These are phyloP conservation scores for Bombus difficillimus DNA, from an alignment of 1,140 invertebrate species.

Conservation along the genomic window DNA sequence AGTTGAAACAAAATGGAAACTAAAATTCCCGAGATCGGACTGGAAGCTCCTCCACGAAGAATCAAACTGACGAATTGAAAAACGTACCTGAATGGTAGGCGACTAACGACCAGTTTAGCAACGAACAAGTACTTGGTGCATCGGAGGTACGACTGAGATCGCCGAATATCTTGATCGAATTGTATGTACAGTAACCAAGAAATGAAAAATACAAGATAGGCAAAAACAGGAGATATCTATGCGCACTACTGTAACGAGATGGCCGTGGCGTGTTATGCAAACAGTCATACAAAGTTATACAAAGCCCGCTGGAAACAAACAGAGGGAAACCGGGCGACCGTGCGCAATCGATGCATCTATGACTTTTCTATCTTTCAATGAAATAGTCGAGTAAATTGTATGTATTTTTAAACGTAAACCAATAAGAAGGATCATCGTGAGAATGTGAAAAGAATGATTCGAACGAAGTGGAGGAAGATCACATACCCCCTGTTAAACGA, in stretches of 20 bases:
- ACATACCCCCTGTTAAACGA: constrained; percentile 60
- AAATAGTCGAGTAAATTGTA: constrained; percentile 7
- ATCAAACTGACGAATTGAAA: constrained; percentile 19
- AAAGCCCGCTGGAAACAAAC: constrained; percentile 55
- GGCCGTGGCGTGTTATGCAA: constrained; percentile 37
- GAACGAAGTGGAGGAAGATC: constrained; percentile 41
- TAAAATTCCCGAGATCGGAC: not conserved
- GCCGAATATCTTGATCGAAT: not conserved
- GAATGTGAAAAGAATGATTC: not conserved
- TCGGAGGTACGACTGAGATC: not conserved
- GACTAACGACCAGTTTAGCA: not conserved
- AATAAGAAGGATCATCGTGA: not conserved
- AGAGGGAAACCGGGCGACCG: constrained; percentile 66
- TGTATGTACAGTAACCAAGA: not conserved
- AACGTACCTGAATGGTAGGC: not conserved
- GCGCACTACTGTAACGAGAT: constrained; percentile 30
- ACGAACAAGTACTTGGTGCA: constrained; percentile 14
- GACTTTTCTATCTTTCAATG: constrained; percentile 52
- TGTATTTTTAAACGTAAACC: not conserved
- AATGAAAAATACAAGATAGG: constrained; percentile 27
- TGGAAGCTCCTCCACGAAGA: not conserved
- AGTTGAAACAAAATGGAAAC: not conserved
- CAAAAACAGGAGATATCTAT: constrained; percentile 29
- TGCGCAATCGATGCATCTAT: constrained; percentile 67
- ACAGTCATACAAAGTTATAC: constrained; percentile 13